Percentiles rank a stretch among this genome's conserved stretches.
These are phyloP conservation scores for Zonotrichia leucophrys DNA, from an alignment of 2,113 vertebrate genomes.

Conservation along the genomic window DNA sequence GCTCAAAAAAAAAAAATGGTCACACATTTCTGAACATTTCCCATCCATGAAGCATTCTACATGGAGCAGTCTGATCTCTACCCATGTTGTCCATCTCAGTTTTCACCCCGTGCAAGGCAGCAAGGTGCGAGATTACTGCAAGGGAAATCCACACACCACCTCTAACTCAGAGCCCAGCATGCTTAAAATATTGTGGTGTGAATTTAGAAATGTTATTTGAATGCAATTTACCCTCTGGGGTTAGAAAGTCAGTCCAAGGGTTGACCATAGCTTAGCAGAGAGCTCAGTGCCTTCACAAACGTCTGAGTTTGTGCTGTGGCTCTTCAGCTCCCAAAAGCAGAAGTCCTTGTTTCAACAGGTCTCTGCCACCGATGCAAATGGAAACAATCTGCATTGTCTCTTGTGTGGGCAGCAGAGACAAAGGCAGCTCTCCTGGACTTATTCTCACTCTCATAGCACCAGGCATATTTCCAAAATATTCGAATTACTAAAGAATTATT, in stretches of 20 bases:
- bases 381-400: neutral
- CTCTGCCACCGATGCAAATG: neutral
- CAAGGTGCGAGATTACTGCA: neutral
- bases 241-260: neutral
- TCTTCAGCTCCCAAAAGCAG: neutral
- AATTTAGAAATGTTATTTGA: neutral
- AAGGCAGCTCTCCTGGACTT: neutral
- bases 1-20: neutral
- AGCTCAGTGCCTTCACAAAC: neutral
- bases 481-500: neutral
- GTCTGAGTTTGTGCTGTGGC: neutral
- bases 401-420: neutral
- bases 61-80: neutral
- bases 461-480: neutral
- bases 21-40: neutral
- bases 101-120: neutral
- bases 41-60: neutral
- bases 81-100: neutral
- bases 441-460: neutral
- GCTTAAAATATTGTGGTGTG: neutral
- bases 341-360: neutral
- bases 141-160: neutral
- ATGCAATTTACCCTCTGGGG: neutral
- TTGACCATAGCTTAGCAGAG: neutral
- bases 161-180: neutral